Evolutionary conservation across 1,140 invertebrate species (phyloP).

Genomic region (Drosophila seguyi): DNA sequence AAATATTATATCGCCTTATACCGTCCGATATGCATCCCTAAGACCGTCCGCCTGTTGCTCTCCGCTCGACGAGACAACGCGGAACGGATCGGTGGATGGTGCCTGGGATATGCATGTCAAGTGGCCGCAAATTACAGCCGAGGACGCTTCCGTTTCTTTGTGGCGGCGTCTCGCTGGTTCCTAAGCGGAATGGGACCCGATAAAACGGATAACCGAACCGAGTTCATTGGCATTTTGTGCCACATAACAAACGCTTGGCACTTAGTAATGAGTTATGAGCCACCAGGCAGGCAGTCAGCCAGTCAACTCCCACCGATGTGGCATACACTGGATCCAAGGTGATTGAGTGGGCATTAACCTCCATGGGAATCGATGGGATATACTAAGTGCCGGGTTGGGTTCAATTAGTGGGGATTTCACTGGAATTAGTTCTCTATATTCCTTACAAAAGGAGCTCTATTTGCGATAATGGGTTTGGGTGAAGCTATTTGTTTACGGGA

Average conservation of each 20-base stretch:
- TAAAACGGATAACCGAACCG: conserved; percentile 25
- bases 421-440: conserved; percentile 7
- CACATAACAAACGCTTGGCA: conserved; percentile 71
- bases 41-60: background rate
- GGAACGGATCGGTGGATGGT: background rate
- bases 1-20: background rate
- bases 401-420: conserved; percentile 9
- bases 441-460: background rate
- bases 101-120: conserved; percentile 72
- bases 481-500: background rate
- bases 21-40: background rate
- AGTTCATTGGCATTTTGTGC: conserved; percentile 78
- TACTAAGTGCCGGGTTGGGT: conserved; percentile 8
- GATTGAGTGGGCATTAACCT: conserved; percentile 48
- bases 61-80: background rate
- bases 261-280: conserved; percentile 61
- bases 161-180: conserved; percentile 16
- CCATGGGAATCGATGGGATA: conserved; percentile 16
- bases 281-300: conserved; percentile 36
- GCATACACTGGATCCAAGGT: conserved; percentile 45
- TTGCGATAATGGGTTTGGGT: background rate
- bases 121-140: conserved; percentile 70
- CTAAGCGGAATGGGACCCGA: conserved; percentile 48
- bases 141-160: conserved; percentile 73
- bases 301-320: conserved; percentile 1